Percentiles rank a stretch among this genome's conserved stretches.
phyloP scores from a whole-genome alignment of 2,888 invertebrate species.

The Adelphocoris suturalis region DNA sequence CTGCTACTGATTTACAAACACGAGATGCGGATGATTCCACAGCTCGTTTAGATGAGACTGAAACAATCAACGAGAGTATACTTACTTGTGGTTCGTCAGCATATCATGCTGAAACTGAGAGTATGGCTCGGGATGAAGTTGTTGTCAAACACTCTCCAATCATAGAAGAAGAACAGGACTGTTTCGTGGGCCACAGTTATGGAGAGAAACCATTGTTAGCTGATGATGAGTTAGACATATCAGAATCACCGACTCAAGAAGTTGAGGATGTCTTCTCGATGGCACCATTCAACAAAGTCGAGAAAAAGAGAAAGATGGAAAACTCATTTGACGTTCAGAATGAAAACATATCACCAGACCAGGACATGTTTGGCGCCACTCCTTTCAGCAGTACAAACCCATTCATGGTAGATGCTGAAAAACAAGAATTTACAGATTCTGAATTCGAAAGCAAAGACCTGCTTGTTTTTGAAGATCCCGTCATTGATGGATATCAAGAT shows the following conservation, averaged over 20 bases:
- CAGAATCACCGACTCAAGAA: slow-evolving; percentile 77
- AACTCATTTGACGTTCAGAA: slow-evolving; percentile 29
- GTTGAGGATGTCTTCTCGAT: slow-evolving; percentile 84
- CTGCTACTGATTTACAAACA: slow-evolving; percentile 85
- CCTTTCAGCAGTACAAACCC: slow-evolving; percentile 75
- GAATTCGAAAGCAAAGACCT: slow-evolving; percentile 74
- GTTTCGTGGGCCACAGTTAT: slow-evolving; percentile 87
- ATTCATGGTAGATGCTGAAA: slow-evolving; percentile 64
- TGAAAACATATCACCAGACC: slow-evolving; percentile 78
- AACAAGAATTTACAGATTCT: slow-evolving; percentile 74
- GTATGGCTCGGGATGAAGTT: slow-evolving; percentile 80
- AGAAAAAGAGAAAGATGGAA: slow-evolving; percentile 70
- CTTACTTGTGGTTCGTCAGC: slow-evolving; percentile 85
- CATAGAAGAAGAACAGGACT: slow-evolving; percentile 78
- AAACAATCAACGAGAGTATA: slow-evolving; percentile 83
- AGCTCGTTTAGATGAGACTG: slow-evolving; percentile 80
- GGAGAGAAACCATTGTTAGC: slow-evolving; percentile 87
- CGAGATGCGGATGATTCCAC: slow-evolving; percentile 80
- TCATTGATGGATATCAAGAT: slow-evolving; percentile 16
- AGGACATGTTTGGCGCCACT: slow-evolving; percentile 76
- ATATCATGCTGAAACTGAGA: slow-evolving; percentile 87
- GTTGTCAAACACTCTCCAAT: slow-evolving; percentile 78
- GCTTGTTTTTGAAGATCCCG: slow-evolving; percentile 68
- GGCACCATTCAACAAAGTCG: slow-evolving; percentile 82
- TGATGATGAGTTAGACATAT: slow-evolving; percentile 88